These are phyloP conservation scores for Elanoides forficatus DNA, from an alignment of 2,113 vertebrate genomes.

Conservation along the genomic window DNA sequence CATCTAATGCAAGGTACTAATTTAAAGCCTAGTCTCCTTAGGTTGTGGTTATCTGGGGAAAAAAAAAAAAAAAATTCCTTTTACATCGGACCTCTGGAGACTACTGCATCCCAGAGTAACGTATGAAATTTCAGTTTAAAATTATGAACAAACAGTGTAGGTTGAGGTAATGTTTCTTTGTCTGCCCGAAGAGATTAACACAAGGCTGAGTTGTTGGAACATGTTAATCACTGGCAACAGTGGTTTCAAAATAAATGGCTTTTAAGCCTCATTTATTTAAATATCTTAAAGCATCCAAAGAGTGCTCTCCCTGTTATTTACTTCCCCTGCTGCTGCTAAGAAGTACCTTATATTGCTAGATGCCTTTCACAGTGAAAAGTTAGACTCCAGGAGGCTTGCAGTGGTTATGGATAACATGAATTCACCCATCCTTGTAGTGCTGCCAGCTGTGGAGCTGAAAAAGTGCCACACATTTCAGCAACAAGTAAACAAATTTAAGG, in stretches of 20 bases:
- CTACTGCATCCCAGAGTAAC: neutral
- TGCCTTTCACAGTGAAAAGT: neutral
- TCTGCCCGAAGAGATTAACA: neutral
- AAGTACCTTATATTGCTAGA: neutral
- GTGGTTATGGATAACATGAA: neutral
- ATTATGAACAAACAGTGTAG: neutral
- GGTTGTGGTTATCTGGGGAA: neutral
- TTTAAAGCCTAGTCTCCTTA: neutral
- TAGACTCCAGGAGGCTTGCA: neutral
- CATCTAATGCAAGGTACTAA: neutral
- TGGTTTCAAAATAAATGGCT: neutral
- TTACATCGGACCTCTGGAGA: neutral
- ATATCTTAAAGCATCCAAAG: neutral
- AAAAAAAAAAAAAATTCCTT: neutral
- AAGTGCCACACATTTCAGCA: neutral
- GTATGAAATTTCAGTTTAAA: neutral
- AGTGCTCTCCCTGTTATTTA: neutral
- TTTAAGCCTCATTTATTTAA: slow-evolving; percentile 40
- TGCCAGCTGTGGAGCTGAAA: neutral
- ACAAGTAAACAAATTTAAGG: neutral
- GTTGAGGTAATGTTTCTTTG: neutral
- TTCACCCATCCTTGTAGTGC: neutral
- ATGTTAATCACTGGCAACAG: slow-evolving; percentile 5
- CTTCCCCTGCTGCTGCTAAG: neutral
- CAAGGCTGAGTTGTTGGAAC: neutral